These are phyloP conservation scores for Melanogrammus aeglefinus DNA, from an alignment of 2,797 vertebrate species.

Conservation along the genomic window DNA sequence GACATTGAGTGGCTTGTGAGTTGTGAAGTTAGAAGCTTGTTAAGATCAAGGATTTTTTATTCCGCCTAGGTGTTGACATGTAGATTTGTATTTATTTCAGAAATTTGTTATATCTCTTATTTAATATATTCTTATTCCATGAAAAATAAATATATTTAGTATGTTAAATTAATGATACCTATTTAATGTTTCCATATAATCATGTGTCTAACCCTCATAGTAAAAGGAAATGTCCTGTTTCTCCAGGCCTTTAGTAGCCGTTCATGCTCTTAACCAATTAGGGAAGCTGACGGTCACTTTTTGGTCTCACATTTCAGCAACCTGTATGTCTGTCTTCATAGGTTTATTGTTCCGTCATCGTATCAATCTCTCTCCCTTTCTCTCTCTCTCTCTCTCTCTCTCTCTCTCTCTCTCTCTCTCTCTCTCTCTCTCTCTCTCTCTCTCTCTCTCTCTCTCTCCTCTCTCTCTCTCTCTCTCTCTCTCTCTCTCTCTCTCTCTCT, in stretches of 20 bases:
- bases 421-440: not conserved
- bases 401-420: slow-evolving; percentile 9
- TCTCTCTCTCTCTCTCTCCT: too few species aligned
- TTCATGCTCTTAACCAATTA: not conserved
- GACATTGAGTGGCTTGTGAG: not conserved
- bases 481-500: slow-evolving; percentile 11
- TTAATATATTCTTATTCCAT: not conserved
- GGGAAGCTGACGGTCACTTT: not conserved
- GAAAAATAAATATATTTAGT: too few species aligned
- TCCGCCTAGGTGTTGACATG: not conserved
- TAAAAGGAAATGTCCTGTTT: not conserved
- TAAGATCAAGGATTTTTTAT: not conserved
- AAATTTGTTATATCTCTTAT: too few species aligned
- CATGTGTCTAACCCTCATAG: too few species aligned
- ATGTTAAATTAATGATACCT: too few species aligned
- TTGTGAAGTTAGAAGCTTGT: not conserved
- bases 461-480: slow-evolving; percentile 7
- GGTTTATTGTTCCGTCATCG: slow-evolving; percentile 27
- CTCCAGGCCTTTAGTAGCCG: not conserved
- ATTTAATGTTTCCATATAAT: too few species aligned
- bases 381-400: slow-evolving; percentile 3
- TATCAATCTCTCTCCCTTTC: slow-evolving; percentile 9
- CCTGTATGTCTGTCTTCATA: slow-evolving; percentile 19
- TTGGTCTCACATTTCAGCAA: slow-evolving; percentile 23
- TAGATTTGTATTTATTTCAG: not conserved